Evolutionary conservation across 2,797 vertebrate genomes (phyloP).

Genomic region (Alosa sapidissima): DNA sequence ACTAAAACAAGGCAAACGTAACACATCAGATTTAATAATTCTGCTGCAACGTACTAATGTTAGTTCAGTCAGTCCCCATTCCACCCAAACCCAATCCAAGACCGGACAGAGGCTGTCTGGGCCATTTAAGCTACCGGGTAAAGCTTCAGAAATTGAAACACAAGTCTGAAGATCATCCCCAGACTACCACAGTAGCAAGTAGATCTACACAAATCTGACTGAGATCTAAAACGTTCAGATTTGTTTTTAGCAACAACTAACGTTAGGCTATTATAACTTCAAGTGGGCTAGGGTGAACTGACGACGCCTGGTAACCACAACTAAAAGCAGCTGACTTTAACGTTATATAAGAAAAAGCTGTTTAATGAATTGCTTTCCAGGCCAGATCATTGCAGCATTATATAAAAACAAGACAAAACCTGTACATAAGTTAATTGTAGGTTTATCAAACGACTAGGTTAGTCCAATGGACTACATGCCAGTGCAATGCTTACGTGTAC

Average conservation of each 20-base stretch:
- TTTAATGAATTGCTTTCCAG: background rate
- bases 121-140: background rate
- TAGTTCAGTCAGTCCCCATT: too few species aligned
- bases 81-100: too few species aligned
- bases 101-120: background rate
- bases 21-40: too few species aligned
- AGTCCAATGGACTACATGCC: background rate
- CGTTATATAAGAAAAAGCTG: background rate
- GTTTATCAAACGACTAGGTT: background rate
- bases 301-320: background rate
- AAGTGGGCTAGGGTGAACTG: too few species aligned
- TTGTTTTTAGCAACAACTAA: too few species aligned
- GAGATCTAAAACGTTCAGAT: too few species aligned
- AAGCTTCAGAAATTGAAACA: background rate
- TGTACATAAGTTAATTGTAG: background rate
- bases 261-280: too few species aligned
- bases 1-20: too few species aligned
- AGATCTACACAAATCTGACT: background rate
- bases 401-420: background rate
- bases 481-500: constrained; percentile 16
- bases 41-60: too few species aligned
- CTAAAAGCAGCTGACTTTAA: background rate
- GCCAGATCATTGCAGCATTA: background rate
- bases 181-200: background rate
- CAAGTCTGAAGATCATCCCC: background rate